Evolutionary conservation across 2,888 invertebrate genomes (phyloP), one percentile per base, ranked within the genome.

Genomic region (Lasioglossum pauxillum): DNA sequence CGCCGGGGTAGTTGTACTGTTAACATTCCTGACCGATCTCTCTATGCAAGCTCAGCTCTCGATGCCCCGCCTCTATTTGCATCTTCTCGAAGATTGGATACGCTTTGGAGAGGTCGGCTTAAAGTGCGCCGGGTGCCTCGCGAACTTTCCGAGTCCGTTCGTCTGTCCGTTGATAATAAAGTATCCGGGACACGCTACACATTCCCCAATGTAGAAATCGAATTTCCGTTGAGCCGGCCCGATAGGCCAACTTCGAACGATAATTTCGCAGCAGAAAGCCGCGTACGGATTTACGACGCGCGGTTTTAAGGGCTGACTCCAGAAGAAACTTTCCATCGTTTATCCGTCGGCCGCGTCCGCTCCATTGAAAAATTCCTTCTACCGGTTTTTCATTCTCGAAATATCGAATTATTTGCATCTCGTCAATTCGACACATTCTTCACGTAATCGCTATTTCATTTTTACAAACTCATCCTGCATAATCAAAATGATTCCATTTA

Each of bases 31-130:
- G 53, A 35, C 31, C 41, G 16, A 4, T 14, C 35, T 44, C 76
- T 31, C 76, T 31, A 5, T 41, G 41, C 44, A 57, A 16, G 27
- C 67, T 67, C 72, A n/a, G 41, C 38, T 35, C 23, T 8, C 16
- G 31, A 5, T 19, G 0, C 4, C 69, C 23, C 38, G 19, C 83
- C 85, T 88, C 88, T 89, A 91, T 93, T 92, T 92, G 91, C 91
- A 91, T 92, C 91, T 90, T 88, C 85, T 80, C 90, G 86, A 91
- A 92, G 89, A 92, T 93, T 92, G 91, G 89, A 92, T 90, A 85
- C 90, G 86, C 89, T 87, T 86, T 88, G 82, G 86, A 89, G 90
- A 89, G 87, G 82, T 60, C 82, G 88, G 90, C 88, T 86, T 90
- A 88, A 91, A 92, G 86, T 90, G 91, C 76, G 60, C 16, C 53